Evolutionary conservation across 1,140 invertebrate genomes (phyloP).

Genomic region (Solen grandis): DNA sequence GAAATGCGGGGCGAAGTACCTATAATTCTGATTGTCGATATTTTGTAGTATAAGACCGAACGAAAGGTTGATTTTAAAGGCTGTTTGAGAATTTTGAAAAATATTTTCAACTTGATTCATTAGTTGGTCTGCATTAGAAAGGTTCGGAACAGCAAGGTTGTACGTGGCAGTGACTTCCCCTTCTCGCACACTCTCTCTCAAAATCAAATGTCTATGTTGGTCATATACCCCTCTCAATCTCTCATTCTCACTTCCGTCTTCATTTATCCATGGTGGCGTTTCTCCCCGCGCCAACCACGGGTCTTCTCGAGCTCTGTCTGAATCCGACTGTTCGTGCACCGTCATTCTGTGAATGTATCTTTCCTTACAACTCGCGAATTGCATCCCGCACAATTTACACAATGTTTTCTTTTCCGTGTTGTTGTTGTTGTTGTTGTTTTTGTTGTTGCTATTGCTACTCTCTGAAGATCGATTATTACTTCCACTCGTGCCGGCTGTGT

Average conservation of each 20-base stretch:
- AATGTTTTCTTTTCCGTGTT: neutral
- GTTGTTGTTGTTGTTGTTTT: neutral
- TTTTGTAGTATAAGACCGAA: constrained; percentile 7
- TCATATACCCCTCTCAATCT: no score
- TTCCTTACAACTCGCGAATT: neutral
- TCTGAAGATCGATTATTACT: neutral
- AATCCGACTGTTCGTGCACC: neutral
- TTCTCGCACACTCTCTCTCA: no score
- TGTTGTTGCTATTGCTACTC: neutral
- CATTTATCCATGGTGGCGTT: no score
- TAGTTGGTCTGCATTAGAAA: no score
- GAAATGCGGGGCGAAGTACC: constrained; percentile 2
- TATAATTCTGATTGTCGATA: neutral
- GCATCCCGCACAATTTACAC: neutral
- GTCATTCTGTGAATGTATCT: neutral
- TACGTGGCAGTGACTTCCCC: no score
- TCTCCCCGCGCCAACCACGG: neutral
- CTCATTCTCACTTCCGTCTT: no score
- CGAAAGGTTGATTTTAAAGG: constrained; percentile 11
- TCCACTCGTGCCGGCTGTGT: neutral
- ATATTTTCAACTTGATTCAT: constrained; percentile 21
- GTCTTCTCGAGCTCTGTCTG: neutral
- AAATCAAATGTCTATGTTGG: no score
- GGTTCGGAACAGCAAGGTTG: neutral
- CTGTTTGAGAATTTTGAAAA: neutral